phyloP scores from a whole-genome alignment of 2,888 invertebrate species.

The Eumacrocentrus americanus region DNA sequence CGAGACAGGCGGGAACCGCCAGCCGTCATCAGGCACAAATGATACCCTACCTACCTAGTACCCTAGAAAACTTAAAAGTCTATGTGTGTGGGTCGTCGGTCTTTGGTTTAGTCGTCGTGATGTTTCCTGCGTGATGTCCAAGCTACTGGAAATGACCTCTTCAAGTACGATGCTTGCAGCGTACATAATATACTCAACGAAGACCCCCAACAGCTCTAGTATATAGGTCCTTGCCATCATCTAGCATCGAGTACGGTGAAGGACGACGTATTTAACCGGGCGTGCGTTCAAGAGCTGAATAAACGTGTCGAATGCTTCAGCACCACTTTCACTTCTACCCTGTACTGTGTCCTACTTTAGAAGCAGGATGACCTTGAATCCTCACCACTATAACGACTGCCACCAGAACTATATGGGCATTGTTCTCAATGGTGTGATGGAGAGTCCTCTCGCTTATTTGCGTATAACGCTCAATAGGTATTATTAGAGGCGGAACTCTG shows the following conservation, averaged over 20 bases:
- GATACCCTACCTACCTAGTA: neutral
- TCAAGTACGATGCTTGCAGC: no score
- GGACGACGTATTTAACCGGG: neutral
- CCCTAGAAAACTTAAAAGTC: neutral
- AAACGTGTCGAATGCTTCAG: slow-evolving; percentile 4
- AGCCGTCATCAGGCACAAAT: neutral
- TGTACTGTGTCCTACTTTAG: neutral
- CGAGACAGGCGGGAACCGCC: neutral
- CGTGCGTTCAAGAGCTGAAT: neutral
- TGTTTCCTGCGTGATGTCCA: neutral
- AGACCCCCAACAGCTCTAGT: neutral
- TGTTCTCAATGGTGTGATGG: no score
- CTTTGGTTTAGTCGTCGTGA: no score
- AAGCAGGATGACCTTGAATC: neutral
- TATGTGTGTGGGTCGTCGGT: neutral
- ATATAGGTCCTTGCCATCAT: neutral
- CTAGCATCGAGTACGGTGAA: neutral
- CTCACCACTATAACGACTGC: neutral
- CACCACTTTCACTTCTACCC: slow-evolving; percentile 6
- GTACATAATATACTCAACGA: no score
- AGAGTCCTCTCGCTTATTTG: no score
- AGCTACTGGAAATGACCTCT: slow-evolving; percentile 11
- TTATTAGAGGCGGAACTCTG: no score
- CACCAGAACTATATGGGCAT: neutral
- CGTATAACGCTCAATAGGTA: no score